These are phyloP conservation scores for Podilymbus podiceps DNA, from an alignment of 2,113 vertebrate genomes.

Conservation along the genomic window DNA sequence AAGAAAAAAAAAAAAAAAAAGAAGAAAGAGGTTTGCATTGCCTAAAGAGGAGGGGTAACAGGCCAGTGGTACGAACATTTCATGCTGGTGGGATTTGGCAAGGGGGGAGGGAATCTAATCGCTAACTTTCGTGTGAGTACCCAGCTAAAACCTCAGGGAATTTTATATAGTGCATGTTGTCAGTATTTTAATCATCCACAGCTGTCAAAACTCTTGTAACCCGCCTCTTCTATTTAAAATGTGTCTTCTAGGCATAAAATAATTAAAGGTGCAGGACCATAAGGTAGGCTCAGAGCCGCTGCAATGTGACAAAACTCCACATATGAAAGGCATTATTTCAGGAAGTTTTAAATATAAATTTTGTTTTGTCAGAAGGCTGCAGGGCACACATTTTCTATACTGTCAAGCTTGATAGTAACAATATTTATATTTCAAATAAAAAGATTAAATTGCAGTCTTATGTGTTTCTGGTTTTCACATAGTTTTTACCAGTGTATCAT, in stretches of 20 bases:
- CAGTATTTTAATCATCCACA: slow-evolving; percentile 88
- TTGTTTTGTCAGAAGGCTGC: slow-evolving; percentile 85
- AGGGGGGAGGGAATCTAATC: slow-evolving; percentile 50
- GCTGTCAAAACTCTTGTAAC: slow-evolving; percentile 87
- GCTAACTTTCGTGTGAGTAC: slow-evolving; percentile 76
- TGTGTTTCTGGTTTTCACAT: slow-evolving; percentile 78
- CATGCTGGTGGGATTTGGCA: slow-evolving; percentile 51
- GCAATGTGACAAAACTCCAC: slow-evolving; percentile 81
- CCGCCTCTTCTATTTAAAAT: slow-evolving; percentile 90
- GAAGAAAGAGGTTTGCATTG: not conserved
- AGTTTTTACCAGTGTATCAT: slow-evolving; percentile 76
- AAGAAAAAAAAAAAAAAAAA: not conserved
- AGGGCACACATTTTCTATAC: slow-evolving; percentile 88
- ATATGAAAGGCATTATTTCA: slow-evolving; percentile 87
- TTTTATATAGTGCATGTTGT: slow-evolving; percentile 82
- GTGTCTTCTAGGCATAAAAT: slow-evolving; percentile 91
- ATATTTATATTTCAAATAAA: slow-evolving; percentile 90
- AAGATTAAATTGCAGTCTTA: slow-evolving; percentile 86
- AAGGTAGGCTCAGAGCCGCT: slow-evolving; percentile 75
- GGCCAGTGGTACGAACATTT: slow-evolving; percentile 23
- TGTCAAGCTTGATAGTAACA: slow-evolving; percentile 88
- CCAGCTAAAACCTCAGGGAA: slow-evolving; percentile 81
- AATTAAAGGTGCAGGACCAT: slow-evolving; percentile 86
- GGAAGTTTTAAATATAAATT: slow-evolving; percentile 89
- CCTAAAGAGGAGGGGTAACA: slow-evolving; percentile 10